Conservation (phyloP, 2,113 vertebrate genomes). For the Callionymus lyra region DNA sequence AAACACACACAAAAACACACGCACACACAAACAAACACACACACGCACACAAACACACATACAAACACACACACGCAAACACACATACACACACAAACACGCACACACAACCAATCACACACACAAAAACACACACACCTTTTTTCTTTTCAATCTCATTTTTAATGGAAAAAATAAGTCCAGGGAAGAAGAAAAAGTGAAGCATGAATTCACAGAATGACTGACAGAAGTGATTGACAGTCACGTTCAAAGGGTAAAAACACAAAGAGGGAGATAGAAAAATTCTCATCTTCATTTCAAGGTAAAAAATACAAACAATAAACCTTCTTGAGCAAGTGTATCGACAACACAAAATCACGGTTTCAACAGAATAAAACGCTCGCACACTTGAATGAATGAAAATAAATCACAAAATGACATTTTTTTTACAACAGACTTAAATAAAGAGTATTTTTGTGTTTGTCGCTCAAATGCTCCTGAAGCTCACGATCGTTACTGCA, state of each 20-base stretch:
- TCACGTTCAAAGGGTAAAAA: constrained; percentile 1
- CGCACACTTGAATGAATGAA: too few relatives aligned
- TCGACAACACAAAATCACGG: constrained; percentile 46
- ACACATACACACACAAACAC: not conserved
- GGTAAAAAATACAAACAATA: constrained; percentile 60
- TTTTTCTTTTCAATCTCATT: constrained; percentile 57
- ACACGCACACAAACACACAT: too few relatives aligned
- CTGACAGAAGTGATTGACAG: constrained; percentile 53
- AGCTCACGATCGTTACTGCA: too few relatives aligned
- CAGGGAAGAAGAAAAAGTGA: constrained; percentile 48
- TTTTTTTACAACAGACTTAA: too few relatives aligned
- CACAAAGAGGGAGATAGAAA: constrained; percentile 23
- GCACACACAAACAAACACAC: too few relatives aligned
- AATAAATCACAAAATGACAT: too few relatives aligned
- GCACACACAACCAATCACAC: not conserved
- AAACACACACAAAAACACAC: too few relatives aligned
- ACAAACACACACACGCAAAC: constrained; percentile 1
- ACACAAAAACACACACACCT: constrained; percentile 15
- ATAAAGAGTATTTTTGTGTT: too few relatives aligned
- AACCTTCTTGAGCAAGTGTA: constrained; percentile 45
- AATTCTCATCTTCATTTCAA: constrained; percentile 45
- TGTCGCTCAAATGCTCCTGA: too few relatives aligned
- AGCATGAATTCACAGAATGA: constrained; percentile 62
- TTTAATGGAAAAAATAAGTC: constrained; percentile 66
- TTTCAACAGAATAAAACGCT: constrained; percentile 43